Evolutionary conservation across 2,113 vertebrate species (phyloP).

Genomic region (Rostratula benghalensis): DNA sequence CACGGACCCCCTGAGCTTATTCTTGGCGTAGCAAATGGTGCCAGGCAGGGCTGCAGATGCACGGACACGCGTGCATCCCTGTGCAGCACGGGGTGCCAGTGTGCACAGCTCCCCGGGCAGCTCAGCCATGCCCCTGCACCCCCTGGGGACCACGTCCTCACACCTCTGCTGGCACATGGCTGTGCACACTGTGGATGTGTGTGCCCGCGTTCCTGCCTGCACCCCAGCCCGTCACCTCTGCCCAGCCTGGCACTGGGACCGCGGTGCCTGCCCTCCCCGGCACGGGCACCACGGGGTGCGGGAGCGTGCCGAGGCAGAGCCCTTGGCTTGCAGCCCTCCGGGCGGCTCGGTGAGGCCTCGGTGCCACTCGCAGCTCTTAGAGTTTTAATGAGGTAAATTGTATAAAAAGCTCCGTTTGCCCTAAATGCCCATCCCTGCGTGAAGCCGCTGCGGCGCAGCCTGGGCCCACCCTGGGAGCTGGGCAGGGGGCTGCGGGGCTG

Average conservation of each 20-base stretch:
- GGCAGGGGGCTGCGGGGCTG: slow-evolving; percentile 11
- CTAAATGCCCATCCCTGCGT: slow-evolving; percentile 64
- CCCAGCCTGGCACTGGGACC: neutral
- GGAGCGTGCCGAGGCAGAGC: neutral
- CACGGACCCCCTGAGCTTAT: neutral
- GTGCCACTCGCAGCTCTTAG: neutral
- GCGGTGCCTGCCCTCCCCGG: fast-evolving
- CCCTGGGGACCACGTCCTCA: fast-evolving
- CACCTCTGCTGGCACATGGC: fast-evolving
- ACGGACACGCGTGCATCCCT: fast-evolving
- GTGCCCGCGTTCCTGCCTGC: fast-evolving
- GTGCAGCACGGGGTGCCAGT: fast-evolving
- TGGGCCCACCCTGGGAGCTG: neutral
- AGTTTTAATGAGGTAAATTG: slow-evolving; percentile 63
- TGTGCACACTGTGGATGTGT: fast-evolving
- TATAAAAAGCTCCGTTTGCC: slow-evolving; percentile 58
- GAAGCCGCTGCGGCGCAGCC: neutral
- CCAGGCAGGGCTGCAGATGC: neutral
- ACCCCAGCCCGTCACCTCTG: neutral
- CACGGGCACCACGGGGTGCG: neutral
- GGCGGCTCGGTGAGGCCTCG: neutral
- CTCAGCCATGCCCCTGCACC: fast-evolving
- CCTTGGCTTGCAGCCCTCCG: fast-evolving
- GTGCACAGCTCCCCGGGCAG: neutral
- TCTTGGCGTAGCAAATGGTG: neutral